A percentile compares a stretch with the other conserved stretches of the same genome.
These are phyloP conservation scores for Gouania willdenowi DNA, from an alignment of 2,797 vertebrate genomes.

Conservation along the genomic window DNA sequence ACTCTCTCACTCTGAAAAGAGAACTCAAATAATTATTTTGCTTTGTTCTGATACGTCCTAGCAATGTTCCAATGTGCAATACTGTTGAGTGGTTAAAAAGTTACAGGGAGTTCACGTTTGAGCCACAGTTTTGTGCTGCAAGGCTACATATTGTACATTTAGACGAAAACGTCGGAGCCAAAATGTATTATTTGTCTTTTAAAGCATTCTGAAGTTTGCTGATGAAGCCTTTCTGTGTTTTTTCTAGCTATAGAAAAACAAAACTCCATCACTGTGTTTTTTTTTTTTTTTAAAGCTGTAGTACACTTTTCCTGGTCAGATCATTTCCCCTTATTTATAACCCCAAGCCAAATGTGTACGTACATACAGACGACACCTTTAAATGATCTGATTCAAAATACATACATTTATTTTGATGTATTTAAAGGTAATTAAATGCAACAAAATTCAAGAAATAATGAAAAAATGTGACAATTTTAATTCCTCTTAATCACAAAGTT, in stretches of 20 bases:
- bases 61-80: slow-evolving; percentile 62
- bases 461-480: too few species aligned
- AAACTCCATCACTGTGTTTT: slow-evolving; percentile 59
- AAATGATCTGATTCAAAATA: too few species aligned
- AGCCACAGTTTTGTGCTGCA: slow-evolving; percentile 78
- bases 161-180: slow-evolving; percentile 68
- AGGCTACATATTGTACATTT: slow-evolving; percentile 66
- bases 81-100: slow-evolving; percentile 36
- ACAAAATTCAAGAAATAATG: too few species aligned
- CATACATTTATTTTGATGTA: too few species aligned
- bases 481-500: too few species aligned
- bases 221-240: slow-evolving; percentile 42
- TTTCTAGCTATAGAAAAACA: slow-evolving; percentile 60
- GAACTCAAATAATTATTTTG: slow-evolving; percentile 21
- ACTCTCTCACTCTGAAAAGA: slow-evolving; percentile 32
- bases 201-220: slow-evolving; percentile 41
- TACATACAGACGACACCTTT: slow-evolving; percentile 69
- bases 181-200: slow-evolving; percentile 65
- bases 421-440: too few species aligned
- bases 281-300: slow-evolving; percentile 42
- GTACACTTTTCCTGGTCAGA: slow-evolving; percentile 75
- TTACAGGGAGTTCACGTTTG: slow-evolving; percentile 24
- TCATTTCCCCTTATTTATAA: slow-evolving; percentile 64
- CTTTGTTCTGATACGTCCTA: too few species aligned
- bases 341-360: slow-evolving; percentile 83